phyloP scores from a whole-genome alignment of 2,113 vertebrate genomes.

The Cyprinodon brontotheroides region DNA sequence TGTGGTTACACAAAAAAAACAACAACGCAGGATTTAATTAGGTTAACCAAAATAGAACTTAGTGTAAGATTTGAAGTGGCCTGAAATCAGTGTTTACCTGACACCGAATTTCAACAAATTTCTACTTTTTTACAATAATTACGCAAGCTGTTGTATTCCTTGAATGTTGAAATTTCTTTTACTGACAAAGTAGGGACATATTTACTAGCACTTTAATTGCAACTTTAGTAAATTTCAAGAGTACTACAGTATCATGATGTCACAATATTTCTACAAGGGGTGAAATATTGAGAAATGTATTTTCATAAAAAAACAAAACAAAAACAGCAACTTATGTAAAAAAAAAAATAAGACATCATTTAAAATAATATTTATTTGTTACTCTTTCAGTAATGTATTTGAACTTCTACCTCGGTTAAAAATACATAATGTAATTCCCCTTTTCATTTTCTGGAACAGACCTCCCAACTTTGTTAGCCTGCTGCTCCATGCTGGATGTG shows the following conservation, averaged over 20 bases:
- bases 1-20: too few species aligned
- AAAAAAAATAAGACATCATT: neutral
- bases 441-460: conserved; percentile 41
- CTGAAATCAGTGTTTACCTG: conserved; percentile 60
- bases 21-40: neutral
- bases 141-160: conserved; percentile 23
- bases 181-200: conserved; percentile 7
- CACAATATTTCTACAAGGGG: neutral
- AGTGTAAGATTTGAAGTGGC: conserved; percentile 31
- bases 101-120: conserved; percentile 39
- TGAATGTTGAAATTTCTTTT: conserved; percentile 38
- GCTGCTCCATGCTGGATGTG: conserved; percentile 34
- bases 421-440: neutral
- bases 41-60: conserved; percentile 24
- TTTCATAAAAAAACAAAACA: neutral
- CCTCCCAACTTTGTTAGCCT: conserved; percentile 63
- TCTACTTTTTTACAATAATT: conserved; percentile 15
- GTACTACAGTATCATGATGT: neutral
- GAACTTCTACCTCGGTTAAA: neutral
- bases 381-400: neutral
- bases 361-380: neutral
- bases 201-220: neutral
- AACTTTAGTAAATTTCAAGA: conserved; percentile 3
- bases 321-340: neutral
- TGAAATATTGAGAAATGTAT: neutral